Conservation (phyloP, 2,113 vertebrate species). For the Sterna hirundo region DNA sequence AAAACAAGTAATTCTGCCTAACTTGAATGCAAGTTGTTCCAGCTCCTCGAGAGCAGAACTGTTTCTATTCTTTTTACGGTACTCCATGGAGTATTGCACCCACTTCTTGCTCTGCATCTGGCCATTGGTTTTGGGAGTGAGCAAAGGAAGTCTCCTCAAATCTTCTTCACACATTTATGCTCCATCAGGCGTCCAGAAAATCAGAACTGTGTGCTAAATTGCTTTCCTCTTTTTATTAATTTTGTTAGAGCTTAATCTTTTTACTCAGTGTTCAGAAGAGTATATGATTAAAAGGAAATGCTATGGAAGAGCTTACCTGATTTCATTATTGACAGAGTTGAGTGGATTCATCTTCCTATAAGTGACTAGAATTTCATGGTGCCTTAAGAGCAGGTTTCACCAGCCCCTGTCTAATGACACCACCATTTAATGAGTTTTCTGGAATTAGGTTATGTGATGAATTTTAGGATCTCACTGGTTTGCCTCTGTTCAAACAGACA, state of each 20-base stretch:
- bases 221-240: background rate
- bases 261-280: background rate
- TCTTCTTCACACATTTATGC: background rate
- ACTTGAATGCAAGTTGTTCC: background rate
- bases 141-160: background rate
- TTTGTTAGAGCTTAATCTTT: background rate
- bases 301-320: background rate
- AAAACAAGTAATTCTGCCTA: background rate
- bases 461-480: rapidly evolving
- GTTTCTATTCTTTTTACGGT: background rate
- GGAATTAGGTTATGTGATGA: background rate
- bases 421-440: background rate
- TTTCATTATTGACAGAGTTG: background rate
- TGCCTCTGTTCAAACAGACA: background rate
- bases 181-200: background rate
- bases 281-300: background rate
- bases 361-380: background rate
- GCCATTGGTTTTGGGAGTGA: background rate
- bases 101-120: background rate
- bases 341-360: background rate
- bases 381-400: background rate
- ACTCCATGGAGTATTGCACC: background rate
- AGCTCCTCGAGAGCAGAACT: background rate
- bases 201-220: background rate
- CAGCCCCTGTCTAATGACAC: background rate